Evolutionary conservation across 2,797 vertebrate genomes (phyloP).

Genomic region (Cacajao melanocephalus): DNA sequence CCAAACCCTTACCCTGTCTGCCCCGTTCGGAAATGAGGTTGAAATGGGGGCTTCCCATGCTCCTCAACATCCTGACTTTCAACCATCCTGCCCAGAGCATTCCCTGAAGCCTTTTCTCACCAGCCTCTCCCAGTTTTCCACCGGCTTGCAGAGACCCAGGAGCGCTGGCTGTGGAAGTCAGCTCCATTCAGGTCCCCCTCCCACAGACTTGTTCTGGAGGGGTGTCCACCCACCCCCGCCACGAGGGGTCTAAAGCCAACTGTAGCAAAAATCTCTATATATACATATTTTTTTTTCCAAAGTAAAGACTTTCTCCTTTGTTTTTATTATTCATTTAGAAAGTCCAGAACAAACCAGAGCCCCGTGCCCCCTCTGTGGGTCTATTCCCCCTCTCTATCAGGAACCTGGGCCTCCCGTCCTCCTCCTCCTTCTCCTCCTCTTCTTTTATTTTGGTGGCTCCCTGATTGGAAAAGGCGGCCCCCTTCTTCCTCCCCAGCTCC

Average conservation of each 20-base stretch:
- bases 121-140: neutral
- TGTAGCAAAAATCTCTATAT: neutral
- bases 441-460: constrained; percentile 81
- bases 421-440: constrained; percentile 50
- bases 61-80: neutral
- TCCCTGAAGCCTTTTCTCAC: neutral
- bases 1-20: neutral
- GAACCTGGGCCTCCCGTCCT: constrained; percentile 47
- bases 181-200: neutral
- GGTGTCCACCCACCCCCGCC: fast-evolving
- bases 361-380: constrained; percentile 18
- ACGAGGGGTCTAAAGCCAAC: neutral
- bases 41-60: neutral
- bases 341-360: neutral
- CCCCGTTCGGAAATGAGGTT: neutral
- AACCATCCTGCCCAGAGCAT: neutral
- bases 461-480: constrained; percentile 90
- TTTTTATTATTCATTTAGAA: constrained; percentile 36
- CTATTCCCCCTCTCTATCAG: neutral
- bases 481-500: constrained; percentile 82
- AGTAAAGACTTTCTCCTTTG: neutral
- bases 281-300: neutral
- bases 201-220: neutral
- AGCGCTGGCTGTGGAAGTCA: neutral
- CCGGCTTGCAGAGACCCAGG: neutral